phyloP scores from a whole-genome alignment of 2,797 vertebrate genomes.

The Acanthurus leucopareius region DNA sequence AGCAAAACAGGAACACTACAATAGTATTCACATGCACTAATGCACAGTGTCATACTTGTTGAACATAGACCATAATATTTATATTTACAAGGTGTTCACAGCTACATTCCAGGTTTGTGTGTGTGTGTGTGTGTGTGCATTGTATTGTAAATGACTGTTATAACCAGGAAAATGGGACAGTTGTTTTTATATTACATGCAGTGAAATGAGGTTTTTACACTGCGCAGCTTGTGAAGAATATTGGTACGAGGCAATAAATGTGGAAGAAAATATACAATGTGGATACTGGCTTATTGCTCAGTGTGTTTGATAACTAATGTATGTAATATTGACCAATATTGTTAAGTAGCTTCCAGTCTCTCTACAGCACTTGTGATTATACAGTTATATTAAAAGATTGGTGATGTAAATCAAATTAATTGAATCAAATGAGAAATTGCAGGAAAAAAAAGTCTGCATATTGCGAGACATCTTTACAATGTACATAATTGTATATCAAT shows the following conservation, averaged over 20 bases:
- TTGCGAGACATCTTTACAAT: slow-evolving; percentile 63
- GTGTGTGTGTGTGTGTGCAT: slow-evolving; percentile 44
- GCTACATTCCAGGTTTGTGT: slow-evolving; percentile 83
- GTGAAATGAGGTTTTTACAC: slow-evolving; percentile 50
- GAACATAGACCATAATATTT: slow-evolving; percentile 76
- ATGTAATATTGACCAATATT: slow-evolving; percentile 34
- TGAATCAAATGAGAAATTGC: slow-evolving; percentile 29
- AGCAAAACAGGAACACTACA: slow-evolving; percentile 85
- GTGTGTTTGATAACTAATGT: slow-evolving; percentile 56
- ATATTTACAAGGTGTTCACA: slow-evolving; percentile 86
- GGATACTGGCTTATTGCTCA: slow-evolving; percentile 62
- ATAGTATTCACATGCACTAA: slow-evolving; percentile 92
- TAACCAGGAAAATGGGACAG: background rate
- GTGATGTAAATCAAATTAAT: slow-evolving; percentile 57
- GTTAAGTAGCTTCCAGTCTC: slow-evolving; percentile 50
- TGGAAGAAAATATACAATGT: slow-evolving; percentile 43
- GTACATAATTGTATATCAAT: slow-evolving; percentile 74
- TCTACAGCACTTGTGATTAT: slow-evolving; percentile 52
- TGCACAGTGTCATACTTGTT: slow-evolving; percentile 79
- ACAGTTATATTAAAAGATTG: slow-evolving; percentile 52
- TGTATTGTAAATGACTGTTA: slow-evolving; percentile 33
- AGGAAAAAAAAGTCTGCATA: slow-evolving; percentile 33
- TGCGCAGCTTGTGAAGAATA: slow-evolving; percentile 48
- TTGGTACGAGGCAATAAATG: slow-evolving; percentile 35
- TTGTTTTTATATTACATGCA: slow-evolving; percentile 51